These are phyloP conservation scores for Lipotes vexillifer DNA, from an alignment of 2,113 vertebrate genomes.

Conservation along the genomic window DNA sequence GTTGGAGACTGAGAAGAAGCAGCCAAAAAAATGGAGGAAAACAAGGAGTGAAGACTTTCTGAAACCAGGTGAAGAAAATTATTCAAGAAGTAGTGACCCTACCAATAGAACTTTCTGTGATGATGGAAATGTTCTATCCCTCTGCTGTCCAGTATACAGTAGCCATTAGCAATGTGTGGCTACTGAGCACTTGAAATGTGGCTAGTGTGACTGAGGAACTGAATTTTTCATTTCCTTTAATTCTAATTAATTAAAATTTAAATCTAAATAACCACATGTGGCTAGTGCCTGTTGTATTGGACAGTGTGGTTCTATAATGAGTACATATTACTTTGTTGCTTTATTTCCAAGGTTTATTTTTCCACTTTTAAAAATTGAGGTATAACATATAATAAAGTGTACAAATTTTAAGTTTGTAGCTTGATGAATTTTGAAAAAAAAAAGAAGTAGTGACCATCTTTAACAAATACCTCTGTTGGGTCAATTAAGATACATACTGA, in stretches of 20 bases:
- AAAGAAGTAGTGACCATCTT: no score
- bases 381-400: neutral
- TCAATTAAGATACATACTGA: no score
- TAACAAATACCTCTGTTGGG: no score
- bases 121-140: neutral
- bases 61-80: no score
- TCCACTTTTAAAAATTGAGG: neutral
- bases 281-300: neutral
- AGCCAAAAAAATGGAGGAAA: no score
- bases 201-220: neutral
- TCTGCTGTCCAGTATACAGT: neutral
- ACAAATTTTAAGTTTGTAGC: neutral
- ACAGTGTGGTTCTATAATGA: neutral
- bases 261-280: neutral
- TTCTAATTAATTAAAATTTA: neutral
- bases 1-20: no score
- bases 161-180: neutral
- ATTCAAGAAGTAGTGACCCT: no score
- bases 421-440: neutral
- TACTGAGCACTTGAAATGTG: neutral
- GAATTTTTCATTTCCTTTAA: neutral
- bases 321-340: neutral
- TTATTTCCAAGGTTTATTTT: neutral
- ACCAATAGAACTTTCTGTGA: neutral
- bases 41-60: no score